Base-by-base conservation (phyloP, 2,113 vertebrate species). In the Chaenogobius annularis region DNA sequence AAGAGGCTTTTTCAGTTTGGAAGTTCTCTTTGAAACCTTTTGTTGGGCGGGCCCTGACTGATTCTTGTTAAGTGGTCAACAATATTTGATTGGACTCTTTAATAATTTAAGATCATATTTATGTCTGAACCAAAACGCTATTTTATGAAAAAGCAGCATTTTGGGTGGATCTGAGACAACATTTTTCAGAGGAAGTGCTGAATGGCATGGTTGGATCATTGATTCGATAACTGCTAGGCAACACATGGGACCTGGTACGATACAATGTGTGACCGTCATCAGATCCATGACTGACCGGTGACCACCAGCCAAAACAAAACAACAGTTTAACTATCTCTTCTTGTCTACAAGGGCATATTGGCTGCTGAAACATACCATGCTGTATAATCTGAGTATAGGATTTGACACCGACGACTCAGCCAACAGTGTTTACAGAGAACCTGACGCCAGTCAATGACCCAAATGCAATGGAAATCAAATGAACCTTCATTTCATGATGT, bases 401-500 rank as follows among this genome's bases (percentile, higher is more conserved):
- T 59, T 35, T 69, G 43, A 26, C 55, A 65, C 73, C 82, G 72
- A 73, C 74, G 52, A 73, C 82, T 84, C 84, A 82, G 61, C 23
- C 43, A 66, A 81, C 77, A 37, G 68, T 90, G 87, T 91, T 91
- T 89, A 87, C 88, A 86, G 77, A 91, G 83, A 47, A 59, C 83
- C 83, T 91, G 90, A 91, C 80, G 88, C 91, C 87, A 90, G 80
- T 75, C 77, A 80, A 74, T 73, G 75, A 75, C 55, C 81, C 79
- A 91, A 92, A 92, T 91, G 91, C 77, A 81, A 88, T 89, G 90
- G 88, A 91, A 93, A 91, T 92, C 83, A 90, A 88, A 92, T 87
- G 82, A 87, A 80, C 85, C 79, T 74, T 86, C 80, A 84, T 90
- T 71, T 82, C 77, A 87, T 86, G 86, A 73, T 87, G 79, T 82